Conservation (phyloP, 2,888 invertebrate species). For the Idaea straminata region DNA sequence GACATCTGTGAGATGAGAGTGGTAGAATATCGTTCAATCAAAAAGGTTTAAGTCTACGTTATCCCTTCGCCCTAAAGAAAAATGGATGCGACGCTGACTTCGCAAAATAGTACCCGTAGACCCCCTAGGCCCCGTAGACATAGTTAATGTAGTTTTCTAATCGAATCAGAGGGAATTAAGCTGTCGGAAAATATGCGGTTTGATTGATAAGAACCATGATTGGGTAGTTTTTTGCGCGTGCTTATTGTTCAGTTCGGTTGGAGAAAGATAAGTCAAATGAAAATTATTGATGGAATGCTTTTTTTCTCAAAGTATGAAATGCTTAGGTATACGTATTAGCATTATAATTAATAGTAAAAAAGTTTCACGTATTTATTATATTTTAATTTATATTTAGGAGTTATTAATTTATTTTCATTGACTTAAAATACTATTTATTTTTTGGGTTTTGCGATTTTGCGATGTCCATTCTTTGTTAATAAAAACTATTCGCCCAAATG, state of each 20-base stretch:
- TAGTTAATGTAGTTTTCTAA: conserved; percentile 46
- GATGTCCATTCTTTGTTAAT: no score
- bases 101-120: conserved; percentile 31
- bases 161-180: conserved; percentile 65
- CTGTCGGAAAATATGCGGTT: conserved; percentile 49
- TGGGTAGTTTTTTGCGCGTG: neutral
- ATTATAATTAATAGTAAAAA: no score
- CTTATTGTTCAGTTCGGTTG: conserved; percentile 15
- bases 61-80: conserved; percentile 50
- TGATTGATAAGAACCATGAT: conserved; percentile 38
- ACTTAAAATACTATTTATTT: no score
- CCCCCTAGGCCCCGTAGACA: conserved; percentile 25
- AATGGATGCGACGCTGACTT: conserved; percentile 63
- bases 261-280: neutral
- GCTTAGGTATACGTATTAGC: no score
- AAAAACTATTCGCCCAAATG: no score
- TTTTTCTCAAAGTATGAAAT: neutral
- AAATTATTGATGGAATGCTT: no score
- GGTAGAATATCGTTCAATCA: neutral
- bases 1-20: neutral
- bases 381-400: no score
- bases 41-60: neutral
- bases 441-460: no score
- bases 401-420: no score
- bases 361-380: no score